phyloP scores from a whole-genome alignment of 1,140 invertebrate species.

The Trichonephila clavipes region DNA sequence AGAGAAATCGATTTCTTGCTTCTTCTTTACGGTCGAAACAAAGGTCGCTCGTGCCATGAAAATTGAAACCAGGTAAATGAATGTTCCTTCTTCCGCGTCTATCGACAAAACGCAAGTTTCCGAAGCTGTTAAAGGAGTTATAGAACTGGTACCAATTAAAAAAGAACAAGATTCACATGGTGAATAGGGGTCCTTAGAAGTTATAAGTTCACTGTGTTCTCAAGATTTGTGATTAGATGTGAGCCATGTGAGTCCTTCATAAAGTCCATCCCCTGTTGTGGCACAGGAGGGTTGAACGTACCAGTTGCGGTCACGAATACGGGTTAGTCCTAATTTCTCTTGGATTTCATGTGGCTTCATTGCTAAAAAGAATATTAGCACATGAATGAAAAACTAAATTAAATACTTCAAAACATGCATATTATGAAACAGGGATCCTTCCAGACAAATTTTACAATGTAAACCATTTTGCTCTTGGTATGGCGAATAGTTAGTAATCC shows the following conservation, averaged over 20 bases:
- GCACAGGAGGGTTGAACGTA: slow-evolving; percentile 99
- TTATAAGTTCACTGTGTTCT: slow-evolving; percentile 55
- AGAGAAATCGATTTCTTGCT: neutral
- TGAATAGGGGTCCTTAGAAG: slow-evolving; percentile 69
- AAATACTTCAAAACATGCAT: too few relatives aligned
- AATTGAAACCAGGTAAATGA: slow-evolving; percentile 24
- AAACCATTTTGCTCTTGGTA: too few relatives aligned
- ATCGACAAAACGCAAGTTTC: slow-evolving; percentile 37
- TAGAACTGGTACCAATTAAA: slow-evolving; percentile 69
- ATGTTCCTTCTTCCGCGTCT: neutral
- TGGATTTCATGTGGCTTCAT: slow-evolving; percentile 99
- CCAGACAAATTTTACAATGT: too few relatives aligned
- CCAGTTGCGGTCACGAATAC: slow-evolving; percentile 99
- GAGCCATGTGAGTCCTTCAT: slow-evolving; percentile 99
- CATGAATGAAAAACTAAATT: neutral
- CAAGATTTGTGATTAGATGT: slow-evolving; percentile 81
- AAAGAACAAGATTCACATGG: slow-evolving; percentile 74
- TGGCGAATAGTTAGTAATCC: too few relatives aligned
- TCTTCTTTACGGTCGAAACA: neutral
- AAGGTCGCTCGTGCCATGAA: neutral
- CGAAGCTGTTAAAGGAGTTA: slow-evolving; percentile 57
- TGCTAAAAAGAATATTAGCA: slow-evolving; percentile 85
- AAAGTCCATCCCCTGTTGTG: slow-evolving; percentile 97
- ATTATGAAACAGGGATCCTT: too few relatives aligned
- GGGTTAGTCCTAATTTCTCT: slow-evolving; percentile 96